Conservation (phyloP, 2,888 invertebrate species). For the Stomorhina lunata region DNA sequence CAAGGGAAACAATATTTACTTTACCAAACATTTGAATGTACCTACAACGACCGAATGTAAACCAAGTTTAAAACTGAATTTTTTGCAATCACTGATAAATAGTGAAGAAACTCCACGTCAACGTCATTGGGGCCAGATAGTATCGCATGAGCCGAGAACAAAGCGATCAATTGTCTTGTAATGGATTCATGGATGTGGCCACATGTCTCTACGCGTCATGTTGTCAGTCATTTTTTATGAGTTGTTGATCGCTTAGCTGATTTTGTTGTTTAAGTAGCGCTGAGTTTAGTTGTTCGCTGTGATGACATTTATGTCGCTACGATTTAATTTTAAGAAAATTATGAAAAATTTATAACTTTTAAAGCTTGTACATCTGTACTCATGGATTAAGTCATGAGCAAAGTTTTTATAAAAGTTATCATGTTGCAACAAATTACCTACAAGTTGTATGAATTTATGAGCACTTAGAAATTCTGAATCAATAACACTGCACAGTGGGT, state of each 20-base stretch:
- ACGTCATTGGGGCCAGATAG: not conserved
- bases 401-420: no score
- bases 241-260: not conserved
- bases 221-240: constrained; percentile 11
- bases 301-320: constrained; percentile 60
- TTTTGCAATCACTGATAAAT: constrained; percentile 5
- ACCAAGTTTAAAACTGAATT: not conserved
- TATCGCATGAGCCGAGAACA: constrained; percentile 23
- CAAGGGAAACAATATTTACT: constrained; percentile 40
- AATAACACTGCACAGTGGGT: no score
- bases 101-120: not conserved
- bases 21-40: no score
- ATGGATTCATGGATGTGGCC: constrained; percentile 1
- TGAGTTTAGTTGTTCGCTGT: constrained; percentile 5
- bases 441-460: no score
- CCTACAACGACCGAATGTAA: no score
- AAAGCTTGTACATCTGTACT: no score
- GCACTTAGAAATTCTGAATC: no score
- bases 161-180: constrained; percentile 37
- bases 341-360: constrained; percentile 54
- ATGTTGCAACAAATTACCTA: no score
- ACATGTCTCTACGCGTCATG: not conserved
- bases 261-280: not conserved
- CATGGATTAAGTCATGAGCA: no score
- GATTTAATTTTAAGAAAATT: constrained; percentile 62